Conservation (phyloP, 2,888 invertebrate genomes). For the Dioctria linearis region DNA sequence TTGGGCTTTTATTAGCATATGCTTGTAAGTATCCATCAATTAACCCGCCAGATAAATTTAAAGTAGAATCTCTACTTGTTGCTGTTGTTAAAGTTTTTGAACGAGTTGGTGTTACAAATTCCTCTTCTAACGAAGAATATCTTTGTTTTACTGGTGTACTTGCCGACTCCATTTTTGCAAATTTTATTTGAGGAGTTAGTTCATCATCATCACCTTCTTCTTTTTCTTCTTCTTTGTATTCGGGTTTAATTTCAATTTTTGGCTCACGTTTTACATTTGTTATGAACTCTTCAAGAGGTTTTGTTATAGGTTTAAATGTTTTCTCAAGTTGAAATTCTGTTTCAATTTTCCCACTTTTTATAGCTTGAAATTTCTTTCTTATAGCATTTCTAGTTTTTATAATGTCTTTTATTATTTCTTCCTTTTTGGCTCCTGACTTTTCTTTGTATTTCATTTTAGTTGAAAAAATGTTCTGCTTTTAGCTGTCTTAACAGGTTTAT, state of each 20-base stretch:
- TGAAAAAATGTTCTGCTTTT: no score
- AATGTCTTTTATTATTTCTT: conserved; percentile 24
- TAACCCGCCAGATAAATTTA: not conserved
- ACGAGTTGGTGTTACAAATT: no score
- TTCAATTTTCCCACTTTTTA: not conserved
- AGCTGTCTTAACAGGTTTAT: no score
- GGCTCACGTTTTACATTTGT: not conserved
- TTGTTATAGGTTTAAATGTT: conserved; percentile 15
- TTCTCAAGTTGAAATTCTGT: not conserved
- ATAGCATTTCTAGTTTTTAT: conserved; percentile 37
- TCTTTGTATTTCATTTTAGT: not conserved
- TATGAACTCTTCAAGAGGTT: not conserved
- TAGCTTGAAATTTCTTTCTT: not conserved
- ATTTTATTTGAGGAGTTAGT: not conserved
- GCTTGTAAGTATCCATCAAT: conserved; percentile 23
- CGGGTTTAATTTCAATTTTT: not conserved
- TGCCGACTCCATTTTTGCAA: not conserved
- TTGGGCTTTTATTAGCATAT: conserved; percentile 22
- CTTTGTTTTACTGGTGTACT: not conserved
- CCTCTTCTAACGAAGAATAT: not conserved
- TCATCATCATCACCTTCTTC: not conserved
- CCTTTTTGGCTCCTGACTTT: conserved; percentile 13
- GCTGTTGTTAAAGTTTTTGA: not conserved
- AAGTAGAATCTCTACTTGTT: not conserved
- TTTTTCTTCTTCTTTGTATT: not conserved